Evolutionary conservation across 2,113 vertebrate species (phyloP), one percentile per base, ranked within the genome.

Genomic region (Hiodon tergisus): DNA sequence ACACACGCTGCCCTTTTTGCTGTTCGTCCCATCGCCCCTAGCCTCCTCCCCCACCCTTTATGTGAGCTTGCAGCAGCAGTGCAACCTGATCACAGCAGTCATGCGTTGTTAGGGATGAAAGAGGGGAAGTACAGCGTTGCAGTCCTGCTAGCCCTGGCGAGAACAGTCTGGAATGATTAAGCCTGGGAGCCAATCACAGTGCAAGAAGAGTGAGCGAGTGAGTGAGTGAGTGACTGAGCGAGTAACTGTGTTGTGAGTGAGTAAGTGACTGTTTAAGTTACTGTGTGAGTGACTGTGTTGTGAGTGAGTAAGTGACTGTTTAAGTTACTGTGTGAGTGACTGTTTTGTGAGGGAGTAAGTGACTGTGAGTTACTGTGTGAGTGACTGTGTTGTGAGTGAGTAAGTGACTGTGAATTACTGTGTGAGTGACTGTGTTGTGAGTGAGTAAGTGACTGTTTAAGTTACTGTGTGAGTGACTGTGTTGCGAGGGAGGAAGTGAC

Each of bases 141-240:
- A 31, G 31, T 31, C 31, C 31, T 31, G 31, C 31, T 31, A 31
- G 31, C 31, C 31, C 31, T 31, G 31, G 31, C 31, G 31, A 31
- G 31, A 31, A 31, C 31, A 31, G 31, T 31, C 31, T 31, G 31
- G 31, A 31, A 31, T 31, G 31, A 31, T 31, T 31, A 31, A 31
- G 31, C 31, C 31, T 31, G 2, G 31, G 31, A 31, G 31, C 31
- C 31, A 31, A 31, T 31, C 31, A 31, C 31, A 31, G 31, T 31
- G 31, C 31, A 31, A 31, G 31, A 31, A 31, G 31, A 31, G 59
- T 48, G 67, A 83, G 78, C 81, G 31, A 31, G 31, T 31, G 31
- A 31, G 31, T 31, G 31, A 31, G 31, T 68, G 47, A 31, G 53
- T 74, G 72, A 31, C 61, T 61, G 57, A 60, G 57, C 50, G 17